Evolutionary conservation across 2,888 invertebrate genomes (phyloP).

Genomic region (Bruchidius siliquastri): DNA sequence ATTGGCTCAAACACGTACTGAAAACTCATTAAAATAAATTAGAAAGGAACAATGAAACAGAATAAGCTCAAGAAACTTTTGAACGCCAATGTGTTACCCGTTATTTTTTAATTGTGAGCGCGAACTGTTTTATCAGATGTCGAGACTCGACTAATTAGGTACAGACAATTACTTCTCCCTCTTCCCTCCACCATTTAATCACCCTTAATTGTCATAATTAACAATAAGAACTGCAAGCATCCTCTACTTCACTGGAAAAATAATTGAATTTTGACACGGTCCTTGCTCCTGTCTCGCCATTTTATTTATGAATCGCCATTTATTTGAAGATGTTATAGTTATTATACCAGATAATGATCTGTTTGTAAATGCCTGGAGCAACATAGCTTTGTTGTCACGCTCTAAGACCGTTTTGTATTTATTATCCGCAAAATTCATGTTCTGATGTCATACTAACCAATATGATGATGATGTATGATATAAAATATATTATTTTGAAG

Average conservation of each 20-base stretch:
- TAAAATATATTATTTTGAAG: too few species aligned
- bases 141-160: background rate
- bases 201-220: background rate
- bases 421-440: background rate
- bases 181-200: background rate
- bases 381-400: background rate
- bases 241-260: background rate
- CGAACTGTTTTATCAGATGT: background rate
- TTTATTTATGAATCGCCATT: background rate
- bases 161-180: background rate
- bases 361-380: background rate
- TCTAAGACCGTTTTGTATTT: background rate
- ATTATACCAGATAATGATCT: background rate
- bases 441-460: too few species aligned
- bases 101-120: background rate
- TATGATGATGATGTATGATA: too few species aligned
- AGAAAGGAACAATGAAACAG: too few species aligned
- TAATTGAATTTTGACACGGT: background rate
- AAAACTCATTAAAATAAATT: too few species aligned
- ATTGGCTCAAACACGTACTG: too few species aligned
- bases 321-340: background rate
- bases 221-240: background rate
- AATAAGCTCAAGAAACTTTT: too few species aligned
- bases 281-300: background rate
- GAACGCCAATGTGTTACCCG: background rate